Conservation (phyloP, 2,113 vertebrate genomes). For the Clarias batrachus region DNA sequence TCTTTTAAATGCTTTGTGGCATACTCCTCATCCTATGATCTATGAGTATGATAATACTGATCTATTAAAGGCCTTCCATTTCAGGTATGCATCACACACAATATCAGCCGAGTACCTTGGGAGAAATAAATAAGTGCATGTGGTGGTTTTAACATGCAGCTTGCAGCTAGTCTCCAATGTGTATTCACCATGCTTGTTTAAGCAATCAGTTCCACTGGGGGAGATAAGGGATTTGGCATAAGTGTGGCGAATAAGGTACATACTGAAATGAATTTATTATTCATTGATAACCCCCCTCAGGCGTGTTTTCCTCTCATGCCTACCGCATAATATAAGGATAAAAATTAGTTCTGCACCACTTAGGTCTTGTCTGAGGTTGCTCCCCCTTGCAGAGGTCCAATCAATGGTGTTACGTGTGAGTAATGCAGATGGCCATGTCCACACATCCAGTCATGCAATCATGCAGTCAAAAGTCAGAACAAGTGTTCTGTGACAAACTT, state of each 20-base stretch:
- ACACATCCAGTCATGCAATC: not conserved
- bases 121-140: slow-evolving; percentile 54
- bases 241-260: slow-evolving; percentile 57
- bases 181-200: slow-evolving; percentile 60
- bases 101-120: slow-evolving; percentile 44
- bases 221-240: slow-evolving; percentile 48
- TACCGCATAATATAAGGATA: slow-evolving; percentile 61
- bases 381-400: slow-evolving; percentile 1
- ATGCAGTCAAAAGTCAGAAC: slow-evolving; percentile 38
- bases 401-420: slow-evolving; percentile 37
- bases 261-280: slow-evolving; percentile 61
- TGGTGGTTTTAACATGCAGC: slow-evolving; percentile 49
- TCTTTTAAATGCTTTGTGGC: slow-evolving; percentile 40
- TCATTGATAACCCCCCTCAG: slow-evolving; percentile 63
- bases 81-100: slow-evolving; percentile 45
- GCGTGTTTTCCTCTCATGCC: slow-evolving; percentile 44
- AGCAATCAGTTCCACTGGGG: slow-evolving; percentile 60
- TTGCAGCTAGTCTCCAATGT: slow-evolving; percentile 49
- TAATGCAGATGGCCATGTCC: slow-evolving; percentile 7
- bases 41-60: slow-evolving; percentile 41
- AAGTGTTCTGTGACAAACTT: slow-evolving; percentile 47
- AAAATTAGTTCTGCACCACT: slow-evolving; percentile 66
- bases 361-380: slow-evolving; percentile 46
- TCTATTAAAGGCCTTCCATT: slow-evolving; percentile 45
- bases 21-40: slow-evolving; percentile 27